These are phyloP conservation scores for Sisyra terminalis DNA, from an alignment of 2,888 invertebrate species.

Conservation along the genomic window DNA sequence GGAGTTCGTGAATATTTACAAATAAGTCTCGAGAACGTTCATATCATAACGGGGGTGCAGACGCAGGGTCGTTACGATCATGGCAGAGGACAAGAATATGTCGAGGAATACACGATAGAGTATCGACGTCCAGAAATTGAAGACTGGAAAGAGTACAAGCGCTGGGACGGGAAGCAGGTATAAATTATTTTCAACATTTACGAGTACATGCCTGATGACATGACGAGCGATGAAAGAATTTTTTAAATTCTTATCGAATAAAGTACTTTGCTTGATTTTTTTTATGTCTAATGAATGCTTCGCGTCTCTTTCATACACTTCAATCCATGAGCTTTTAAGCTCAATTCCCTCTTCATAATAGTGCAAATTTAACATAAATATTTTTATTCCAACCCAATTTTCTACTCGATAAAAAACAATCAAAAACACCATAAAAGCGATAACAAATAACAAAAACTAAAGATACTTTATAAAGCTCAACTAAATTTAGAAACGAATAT, in stretches of 20 bases:
- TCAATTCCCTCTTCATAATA: too few species aligned
- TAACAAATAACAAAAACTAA: too few species aligned
- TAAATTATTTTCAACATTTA: conserved; percentile 11
- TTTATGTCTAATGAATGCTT: neutral
- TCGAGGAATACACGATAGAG: conserved; percentile 52
- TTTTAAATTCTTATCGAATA: neutral
- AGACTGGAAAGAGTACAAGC: conserved; percentile 45
- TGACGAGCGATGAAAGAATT: neutral
- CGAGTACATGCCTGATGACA: neutral
- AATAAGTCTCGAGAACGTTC: conserved; percentile 40
- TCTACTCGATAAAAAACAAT: too few species aligned
- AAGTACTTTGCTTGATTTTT: neutral
- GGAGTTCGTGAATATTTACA: conserved; percentile 50
- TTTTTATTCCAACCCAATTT: too few species aligned
- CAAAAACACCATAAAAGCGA: too few species aligned
- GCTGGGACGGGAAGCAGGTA: conserved; percentile 50
- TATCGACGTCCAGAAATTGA: conserved; percentile 44
- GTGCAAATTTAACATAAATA: too few species aligned
- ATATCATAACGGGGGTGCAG: conserved; percentile 52
- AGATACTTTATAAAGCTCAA: too few species aligned
- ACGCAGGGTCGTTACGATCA: conserved; percentile 64
- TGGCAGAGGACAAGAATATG: conserved; percentile 58
- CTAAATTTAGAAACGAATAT: too few species aligned
- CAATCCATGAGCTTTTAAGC: too few species aligned
- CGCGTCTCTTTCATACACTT: neutral